Evolutionary conservation across 2,888 invertebrate species (phyloP).

Genomic region (Labia minor): DNA sequence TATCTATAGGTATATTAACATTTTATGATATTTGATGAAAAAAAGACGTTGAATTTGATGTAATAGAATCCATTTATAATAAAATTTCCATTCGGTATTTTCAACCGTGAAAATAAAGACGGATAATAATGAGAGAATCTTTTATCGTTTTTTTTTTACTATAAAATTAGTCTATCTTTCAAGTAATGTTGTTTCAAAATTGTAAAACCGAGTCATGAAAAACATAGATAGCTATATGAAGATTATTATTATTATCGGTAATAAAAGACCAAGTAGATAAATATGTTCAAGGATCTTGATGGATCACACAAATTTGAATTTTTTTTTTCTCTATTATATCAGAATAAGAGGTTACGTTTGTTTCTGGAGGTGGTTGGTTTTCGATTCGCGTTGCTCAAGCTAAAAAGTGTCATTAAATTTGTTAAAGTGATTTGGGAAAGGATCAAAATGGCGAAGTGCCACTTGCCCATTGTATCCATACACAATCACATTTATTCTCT

Average conservation of each 20-base stretch:
- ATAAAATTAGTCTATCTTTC: not conserved
- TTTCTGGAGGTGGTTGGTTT: not conserved
- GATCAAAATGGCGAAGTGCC: not conserved
- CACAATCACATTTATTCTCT: not conserved
- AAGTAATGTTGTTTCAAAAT: not conserved
- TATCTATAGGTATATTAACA: too few species aligned
- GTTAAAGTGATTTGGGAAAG: not conserved
- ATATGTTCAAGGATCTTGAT: slow-evolving; percentile 1
- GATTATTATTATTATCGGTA: slow-evolving; percentile 13
- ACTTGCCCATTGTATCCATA: not conserved
- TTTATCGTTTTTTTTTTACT: not conserved
- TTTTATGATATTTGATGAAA: too few species aligned
- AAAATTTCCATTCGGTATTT: not conserved
- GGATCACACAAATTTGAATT: not conserved
- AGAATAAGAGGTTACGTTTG: not conserved
- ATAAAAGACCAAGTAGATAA: not conserved
- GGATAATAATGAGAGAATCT: not conserved
- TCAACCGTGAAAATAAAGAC: slow-evolving; percentile 1
- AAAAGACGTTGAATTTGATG: too few species aligned
- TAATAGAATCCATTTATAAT: too few species aligned
- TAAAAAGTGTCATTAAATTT: slow-evolving; percentile 7
- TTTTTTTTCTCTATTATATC: not conserved
- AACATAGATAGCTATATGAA: not conserved
- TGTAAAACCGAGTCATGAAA: not conserved
- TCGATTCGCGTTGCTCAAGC: slow-evolving; percentile 13